phyloP scores from a whole-genome alignment of 2,888 invertebrate species.

The Endomychus coccineus region DNA sequence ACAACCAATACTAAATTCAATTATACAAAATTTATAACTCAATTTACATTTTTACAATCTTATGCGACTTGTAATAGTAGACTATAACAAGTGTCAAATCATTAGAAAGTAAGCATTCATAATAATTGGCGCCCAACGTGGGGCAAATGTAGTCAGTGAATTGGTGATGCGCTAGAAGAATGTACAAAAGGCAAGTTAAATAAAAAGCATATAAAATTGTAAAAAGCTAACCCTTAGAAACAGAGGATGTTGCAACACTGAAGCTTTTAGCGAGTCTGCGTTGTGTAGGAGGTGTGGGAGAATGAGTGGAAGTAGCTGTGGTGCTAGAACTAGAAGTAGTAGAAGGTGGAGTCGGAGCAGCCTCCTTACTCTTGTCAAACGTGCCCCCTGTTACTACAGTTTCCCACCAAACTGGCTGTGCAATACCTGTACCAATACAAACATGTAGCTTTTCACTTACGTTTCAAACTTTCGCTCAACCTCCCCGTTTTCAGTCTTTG shows the following conservation, averaged over 20 bases:
- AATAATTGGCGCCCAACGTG: no score
- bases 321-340: no score
- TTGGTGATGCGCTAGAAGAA: neutral
- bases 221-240: constrained; percentile 50
- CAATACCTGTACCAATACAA: constrained; percentile 42
- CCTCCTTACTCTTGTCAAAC: constrained; percentile 41
- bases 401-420: constrained; percentile 47
- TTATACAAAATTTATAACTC: no score
- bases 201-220: neutral
- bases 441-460: no score
- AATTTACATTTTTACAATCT: no score
- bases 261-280: constrained; percentile 87
- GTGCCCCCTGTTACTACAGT: constrained; percentile 42
- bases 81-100: no score
- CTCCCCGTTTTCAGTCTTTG: no score
- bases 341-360: constrained; percentile 34
- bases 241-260: constrained; percentile 72
- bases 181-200: neutral
- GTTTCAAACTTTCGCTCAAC: no score
- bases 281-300: constrained; percentile 78
- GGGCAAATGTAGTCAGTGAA: no score
- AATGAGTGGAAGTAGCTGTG: constrained; percentile 48
- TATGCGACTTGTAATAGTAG: no score
- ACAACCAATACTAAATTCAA: no score
- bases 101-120: no score